Percentiles rank a stretch among this genome's conserved stretches.
These are phyloP conservation scores for Brachypodius melanocephalos DNA, from an alignment of 2,113 vertebrate species.

Conservation along the genomic window DNA sequence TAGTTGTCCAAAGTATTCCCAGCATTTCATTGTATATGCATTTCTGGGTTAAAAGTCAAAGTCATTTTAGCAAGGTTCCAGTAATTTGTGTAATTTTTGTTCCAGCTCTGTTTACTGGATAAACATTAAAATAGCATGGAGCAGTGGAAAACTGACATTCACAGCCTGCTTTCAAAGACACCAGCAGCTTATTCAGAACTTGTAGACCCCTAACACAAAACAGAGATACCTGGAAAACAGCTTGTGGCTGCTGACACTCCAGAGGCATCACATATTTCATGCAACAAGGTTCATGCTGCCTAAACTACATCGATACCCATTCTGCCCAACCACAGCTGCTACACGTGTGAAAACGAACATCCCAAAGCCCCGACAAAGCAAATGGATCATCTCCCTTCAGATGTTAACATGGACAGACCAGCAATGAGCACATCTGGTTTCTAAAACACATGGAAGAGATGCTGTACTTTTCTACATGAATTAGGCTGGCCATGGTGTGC, in stretches of 20 bases:
- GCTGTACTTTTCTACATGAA: not conserved
- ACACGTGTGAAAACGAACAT: not conserved
- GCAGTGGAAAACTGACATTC: constrained; percentile 9
- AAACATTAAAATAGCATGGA: not conserved
- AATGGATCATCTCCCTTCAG: not conserved
- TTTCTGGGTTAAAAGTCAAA: constrained; percentile 60
- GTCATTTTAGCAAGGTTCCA: constrained; percentile 56
- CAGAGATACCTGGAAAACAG: not conserved
- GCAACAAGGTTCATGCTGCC: not conserved
- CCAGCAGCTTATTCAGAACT: not conserved
- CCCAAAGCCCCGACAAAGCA: not conserved
- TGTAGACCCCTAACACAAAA: not conserved
- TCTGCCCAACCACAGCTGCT: not conserved
- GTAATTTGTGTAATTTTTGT: constrained; percentile 48
- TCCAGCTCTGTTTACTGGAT: constrained; percentile 44
- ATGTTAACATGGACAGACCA: not conserved
- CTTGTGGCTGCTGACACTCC: not conserved
- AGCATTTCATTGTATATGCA: constrained; percentile 43
- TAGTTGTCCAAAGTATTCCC: constrained; percentile 36
- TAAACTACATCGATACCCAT: not conserved
- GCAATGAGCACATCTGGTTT: not conserved
- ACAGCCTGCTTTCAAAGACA: constrained; percentile 21
- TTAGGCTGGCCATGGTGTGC: not conserved
- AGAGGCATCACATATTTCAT: not conserved
- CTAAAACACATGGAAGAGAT: not conserved